Evolutionary conservation across 2,888 invertebrate genomes (phyloP).

Genomic region (Muscina levida): DNA sequence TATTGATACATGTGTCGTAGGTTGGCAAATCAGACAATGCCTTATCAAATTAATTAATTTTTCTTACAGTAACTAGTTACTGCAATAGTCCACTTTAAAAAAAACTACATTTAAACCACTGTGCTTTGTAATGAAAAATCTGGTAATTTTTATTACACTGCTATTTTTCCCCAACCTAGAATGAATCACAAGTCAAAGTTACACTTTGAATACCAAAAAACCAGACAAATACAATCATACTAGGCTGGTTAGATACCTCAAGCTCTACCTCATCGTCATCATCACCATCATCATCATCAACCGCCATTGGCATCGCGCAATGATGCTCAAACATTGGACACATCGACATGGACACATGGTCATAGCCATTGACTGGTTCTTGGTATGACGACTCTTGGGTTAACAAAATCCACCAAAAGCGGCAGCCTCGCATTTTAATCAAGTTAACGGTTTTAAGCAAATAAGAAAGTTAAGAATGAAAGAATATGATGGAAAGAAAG

Average conservation of each 20-base stretch:
- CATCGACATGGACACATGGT: conserved; percentile 13
- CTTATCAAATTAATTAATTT: too few species aligned
- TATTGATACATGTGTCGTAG: too few species aligned
- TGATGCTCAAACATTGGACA: too few species aligned
- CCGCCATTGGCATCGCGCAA: background rate
- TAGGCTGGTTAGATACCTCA: background rate
- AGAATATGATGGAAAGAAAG: background rate
- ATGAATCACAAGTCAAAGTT: conserved; percentile 21
- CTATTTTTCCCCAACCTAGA: background rate
- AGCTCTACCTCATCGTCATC: background rate
- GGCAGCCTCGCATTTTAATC: conserved; percentile 61
- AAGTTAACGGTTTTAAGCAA: conserved; percentile 57
- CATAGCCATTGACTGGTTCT: background rate
- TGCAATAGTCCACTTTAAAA: too few species aligned
- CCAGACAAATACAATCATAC: background rate
- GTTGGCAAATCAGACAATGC: too few species aligned
- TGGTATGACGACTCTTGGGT: background rate
- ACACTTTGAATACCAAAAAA: conserved; percentile 26
- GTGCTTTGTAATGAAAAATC: too few species aligned
- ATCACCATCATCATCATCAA: background rate
- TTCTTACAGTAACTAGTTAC: too few species aligned
- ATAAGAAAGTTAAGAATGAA: conserved; percentile 39
- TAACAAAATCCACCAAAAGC: conserved; percentile 43
- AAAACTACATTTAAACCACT: too few species aligned
- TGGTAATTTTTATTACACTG: too few species aligned